Conservation (phyloP, 2,888 invertebrate species). For the Amphipyra tragopoginis region DNA sequence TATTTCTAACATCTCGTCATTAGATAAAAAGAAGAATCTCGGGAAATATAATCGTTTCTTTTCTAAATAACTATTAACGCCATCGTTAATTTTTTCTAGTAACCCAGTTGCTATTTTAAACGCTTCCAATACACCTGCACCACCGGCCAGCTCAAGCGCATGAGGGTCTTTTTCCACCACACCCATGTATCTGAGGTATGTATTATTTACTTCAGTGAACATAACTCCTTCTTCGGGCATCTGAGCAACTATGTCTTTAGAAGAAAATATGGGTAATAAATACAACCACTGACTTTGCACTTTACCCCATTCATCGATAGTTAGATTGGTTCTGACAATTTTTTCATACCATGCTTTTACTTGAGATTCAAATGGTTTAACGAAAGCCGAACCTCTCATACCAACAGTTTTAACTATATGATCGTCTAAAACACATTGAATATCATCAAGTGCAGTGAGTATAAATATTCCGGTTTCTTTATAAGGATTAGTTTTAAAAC, state of each 20-base stretch:
- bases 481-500: conserved; percentile 92
- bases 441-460: conserved; percentile 93
- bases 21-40: conserved; percentile 97
- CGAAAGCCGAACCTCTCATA: conserved; percentile 96
- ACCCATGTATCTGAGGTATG: conserved; percentile 92
- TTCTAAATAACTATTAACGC: conserved; percentile 95
- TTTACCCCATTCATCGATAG: conserved; percentile 96
- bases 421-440: conserved; percentile 94
- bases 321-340: conserved; percentile 91
- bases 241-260: conserved; percentile 95
- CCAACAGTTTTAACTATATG: conserved; percentile 95
- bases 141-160: conserved; percentile 92
- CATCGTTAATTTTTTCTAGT: conserved; percentile 95
- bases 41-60: conserved; percentile 95
- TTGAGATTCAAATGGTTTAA: conserved; percentile 94
- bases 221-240: conserved; percentile 96
- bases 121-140: conserved; percentile 92
- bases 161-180: conserved; percentile 91
- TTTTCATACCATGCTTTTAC: conserved; percentile 94
- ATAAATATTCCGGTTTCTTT: conserved; percentile 94
- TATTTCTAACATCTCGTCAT: conserved; percentile 97
- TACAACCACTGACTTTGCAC: conserved; percentile 97
- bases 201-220: conserved; percentile 93
- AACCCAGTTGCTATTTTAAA: conserved; percentile 92
- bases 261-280: conserved; percentile 95